These are phyloP conservation scores for Hylomyscus alleni DNA, from an alignment of 2,797 vertebrate genomes.

Conservation along the genomic window DNA sequence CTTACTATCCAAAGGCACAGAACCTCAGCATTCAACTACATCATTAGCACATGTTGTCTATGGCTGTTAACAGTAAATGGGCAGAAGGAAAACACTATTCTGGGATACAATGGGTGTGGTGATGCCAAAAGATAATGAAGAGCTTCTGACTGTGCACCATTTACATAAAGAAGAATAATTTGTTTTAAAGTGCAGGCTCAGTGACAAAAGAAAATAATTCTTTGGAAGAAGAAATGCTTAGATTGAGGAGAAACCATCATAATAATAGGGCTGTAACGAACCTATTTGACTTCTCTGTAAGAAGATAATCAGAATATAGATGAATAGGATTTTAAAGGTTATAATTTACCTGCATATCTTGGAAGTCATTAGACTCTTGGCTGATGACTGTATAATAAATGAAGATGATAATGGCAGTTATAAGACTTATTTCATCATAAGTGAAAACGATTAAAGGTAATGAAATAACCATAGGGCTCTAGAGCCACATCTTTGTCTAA, in stretches of 20 bases:
- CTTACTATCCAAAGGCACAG: background rate
- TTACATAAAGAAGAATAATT: background rate
- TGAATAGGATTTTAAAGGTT: constrained; percentile 33
- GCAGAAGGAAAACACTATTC: background rate
- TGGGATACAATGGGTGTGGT: background rate
- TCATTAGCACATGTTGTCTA: background rate
- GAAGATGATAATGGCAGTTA: background rate
- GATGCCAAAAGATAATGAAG: background rate
- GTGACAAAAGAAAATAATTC: background rate
- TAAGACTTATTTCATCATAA: background rate
- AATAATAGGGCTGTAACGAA: background rate
- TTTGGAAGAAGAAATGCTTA: background rate
- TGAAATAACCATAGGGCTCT: background rate
- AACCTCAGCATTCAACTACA: background rate
- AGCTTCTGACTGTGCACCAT: background rate
- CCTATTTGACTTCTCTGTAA: constrained; percentile 4
- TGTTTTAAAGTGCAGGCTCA: background rate
- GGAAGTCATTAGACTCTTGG: background rate
- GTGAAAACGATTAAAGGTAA: constrained; percentile 45
- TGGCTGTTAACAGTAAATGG: background rate
- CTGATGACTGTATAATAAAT: constrained; percentile 44
- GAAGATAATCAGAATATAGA: constrained; percentile 11
- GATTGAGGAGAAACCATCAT: constrained; percentile 3
- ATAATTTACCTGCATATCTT: constrained; percentile 52
- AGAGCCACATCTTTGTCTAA: background rate